Evolutionary conservation across 1,140 invertebrate genomes (phyloP), one percentile per base, ranked within the genome.

Genomic region (Pachypeltis micranthus): DNA sequence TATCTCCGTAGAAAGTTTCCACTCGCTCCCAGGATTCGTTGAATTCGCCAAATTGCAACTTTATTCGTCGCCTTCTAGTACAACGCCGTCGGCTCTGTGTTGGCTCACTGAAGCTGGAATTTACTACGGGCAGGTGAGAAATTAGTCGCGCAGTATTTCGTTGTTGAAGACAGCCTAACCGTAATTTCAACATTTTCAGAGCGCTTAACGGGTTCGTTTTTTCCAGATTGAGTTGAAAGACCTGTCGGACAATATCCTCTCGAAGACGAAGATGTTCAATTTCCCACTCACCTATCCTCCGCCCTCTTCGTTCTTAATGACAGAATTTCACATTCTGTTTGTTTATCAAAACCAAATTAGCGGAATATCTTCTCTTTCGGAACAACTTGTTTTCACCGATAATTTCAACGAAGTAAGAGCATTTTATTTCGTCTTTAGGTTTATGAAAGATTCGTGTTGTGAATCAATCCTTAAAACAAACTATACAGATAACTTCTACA

Each of bases 291-390:
- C 28, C 19, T 24, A 44, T 10, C 31, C 65, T 27, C 63, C 63
- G 3, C 57, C 57, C 3, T 31, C n/a, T 14, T 80, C 86, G 0
- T 87, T 96, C 70, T 84, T 91, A 2, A 72, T 95, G 16, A 96
- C 93, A 1, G 86, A 96, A 73, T 96, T 94, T 75, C 93, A 98
- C 74, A 84, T 86, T 12, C 72, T 96, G 12, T 75, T 96, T 1
- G 80, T 94, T 27, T 96, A 91, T 72, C 76, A 81, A 2, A 86
- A 94, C 73, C 84, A 84, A 63, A 81, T 96, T 0, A 89, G 88
- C 73, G 91, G 85, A 2, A 79, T 96, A 34, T 95, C 89, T 61
- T 74, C 90, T 7, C 75, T 96, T 1, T 94, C 93, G 76, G 83
- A 93, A 69, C 85, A 94, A 70, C 70, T 91, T 3, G 86, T 96